Evolutionary conservation across 2,888 invertebrate species (phyloP).

Genomic region (Hyposoter didymator): DNA sequence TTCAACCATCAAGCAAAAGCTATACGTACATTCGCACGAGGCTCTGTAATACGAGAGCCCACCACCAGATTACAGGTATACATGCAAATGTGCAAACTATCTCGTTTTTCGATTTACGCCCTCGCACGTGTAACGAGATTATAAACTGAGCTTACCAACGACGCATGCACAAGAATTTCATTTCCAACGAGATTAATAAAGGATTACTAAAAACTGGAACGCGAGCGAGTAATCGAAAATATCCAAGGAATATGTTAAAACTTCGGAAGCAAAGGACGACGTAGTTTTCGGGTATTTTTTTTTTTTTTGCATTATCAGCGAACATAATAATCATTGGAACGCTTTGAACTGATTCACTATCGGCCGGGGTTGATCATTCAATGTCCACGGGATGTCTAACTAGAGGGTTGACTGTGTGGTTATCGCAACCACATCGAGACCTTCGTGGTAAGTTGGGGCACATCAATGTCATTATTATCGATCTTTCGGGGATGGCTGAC

Average conservation of each 20-base stretch:
- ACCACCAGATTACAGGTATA: constrained; percentile 57
- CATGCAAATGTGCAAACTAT: constrained; percentile 31
- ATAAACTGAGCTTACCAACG: background rate
- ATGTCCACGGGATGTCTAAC: constrained; percentile 3
- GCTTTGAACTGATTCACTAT: constrained; percentile 17
- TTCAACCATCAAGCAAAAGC: constrained; percentile 20
- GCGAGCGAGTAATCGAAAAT: background rate
- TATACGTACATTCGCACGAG: constrained; percentile 22
- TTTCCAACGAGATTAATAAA: background rate
- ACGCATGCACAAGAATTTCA: background rate
- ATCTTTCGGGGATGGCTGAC: constrained; percentile 36
- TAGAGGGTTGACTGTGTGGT: background rate
- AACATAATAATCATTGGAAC: background rate
- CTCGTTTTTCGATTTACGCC: constrained; percentile 14
- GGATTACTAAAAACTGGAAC: background rate
- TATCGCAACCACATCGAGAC: constrained; percentile 36
- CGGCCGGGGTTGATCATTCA: constrained; percentile 2
- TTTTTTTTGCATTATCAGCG: background rate
- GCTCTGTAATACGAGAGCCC: constrained; percentile 65
- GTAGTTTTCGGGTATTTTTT: no score
- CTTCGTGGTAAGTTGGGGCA: constrained; percentile 34
- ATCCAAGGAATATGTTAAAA: no score
- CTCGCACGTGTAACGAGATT: constrained; percentile 8
- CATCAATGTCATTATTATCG: constrained; percentile 62
- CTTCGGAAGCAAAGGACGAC: no score